Conservation (phyloP, 2,113 vertebrate species). For the Myrmophylax atrothorax region DNA sequence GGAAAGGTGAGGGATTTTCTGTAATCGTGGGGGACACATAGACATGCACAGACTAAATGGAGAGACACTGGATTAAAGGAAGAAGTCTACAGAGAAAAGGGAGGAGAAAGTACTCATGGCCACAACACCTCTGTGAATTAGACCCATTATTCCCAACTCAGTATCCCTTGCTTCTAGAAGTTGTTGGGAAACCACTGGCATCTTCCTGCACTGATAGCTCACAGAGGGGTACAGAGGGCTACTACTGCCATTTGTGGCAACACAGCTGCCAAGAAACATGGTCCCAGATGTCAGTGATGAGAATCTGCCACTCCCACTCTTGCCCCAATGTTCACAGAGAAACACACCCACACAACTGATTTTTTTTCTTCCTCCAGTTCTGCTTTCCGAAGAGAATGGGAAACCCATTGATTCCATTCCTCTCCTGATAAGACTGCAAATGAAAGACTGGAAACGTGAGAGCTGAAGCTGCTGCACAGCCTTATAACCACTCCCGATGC, state of each 20-base stretch:
- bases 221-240: background rate
- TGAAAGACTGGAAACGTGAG: background rate
- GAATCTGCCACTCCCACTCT: background rate
- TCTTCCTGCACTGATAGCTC: background rate
- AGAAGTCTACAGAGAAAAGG: background rate
- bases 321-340: background rate
- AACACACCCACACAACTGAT: background rate
- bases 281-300: background rate
- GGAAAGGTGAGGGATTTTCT: background rate
- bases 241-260: background rate
- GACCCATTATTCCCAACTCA: background rate
- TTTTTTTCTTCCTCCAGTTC: background rate
- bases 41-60: background rate
- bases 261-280: background rate
- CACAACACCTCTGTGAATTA: background rate
- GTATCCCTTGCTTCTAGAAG: background rate
- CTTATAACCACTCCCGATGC: background rate
- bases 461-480: background rate
- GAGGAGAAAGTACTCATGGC: background rate
- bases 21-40: accelerated
- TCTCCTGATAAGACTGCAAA: background rate
- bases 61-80: background rate
- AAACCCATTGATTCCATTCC: background rate
- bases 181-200: background rate
- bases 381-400: background rate